phyloP scores from a whole-genome alignment of 2,113 vertebrate species.

The Odobenus rosmarus region DNA sequence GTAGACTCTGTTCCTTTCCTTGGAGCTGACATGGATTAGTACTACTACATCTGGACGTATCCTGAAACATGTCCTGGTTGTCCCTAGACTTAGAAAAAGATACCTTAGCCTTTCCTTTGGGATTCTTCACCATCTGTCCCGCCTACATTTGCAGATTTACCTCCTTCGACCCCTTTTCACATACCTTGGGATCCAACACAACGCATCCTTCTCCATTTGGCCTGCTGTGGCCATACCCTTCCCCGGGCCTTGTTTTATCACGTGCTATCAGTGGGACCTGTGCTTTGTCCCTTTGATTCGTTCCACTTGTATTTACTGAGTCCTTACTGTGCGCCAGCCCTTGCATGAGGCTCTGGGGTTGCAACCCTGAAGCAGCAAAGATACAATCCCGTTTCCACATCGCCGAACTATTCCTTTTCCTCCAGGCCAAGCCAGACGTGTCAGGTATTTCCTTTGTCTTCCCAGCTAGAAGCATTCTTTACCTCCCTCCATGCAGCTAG shows the following conservation, averaged over 20 bases:
- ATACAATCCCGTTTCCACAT: neutral
- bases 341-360: neutral
- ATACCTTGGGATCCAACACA: accelerated
- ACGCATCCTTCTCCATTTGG: neutral
- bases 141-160: neutral
- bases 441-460: neutral
- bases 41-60: neutral
- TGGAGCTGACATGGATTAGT: neutral
- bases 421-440: neutral
- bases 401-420: neutral
- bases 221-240: accelerated
- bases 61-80: neutral
- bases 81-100: neutral
- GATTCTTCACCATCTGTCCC: neutral
- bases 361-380: neutral
- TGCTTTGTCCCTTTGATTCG: neutral
- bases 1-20: neutral
- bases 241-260: neutral
- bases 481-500: neutral
- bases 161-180: neutral
- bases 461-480: neutral
- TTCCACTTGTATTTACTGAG: neutral
- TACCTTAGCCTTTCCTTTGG: neutral
- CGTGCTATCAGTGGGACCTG: neutral
- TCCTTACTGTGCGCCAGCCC: neutral